Evolutionary conservation across 2,888 invertebrate species (phyloP), one percentile per base, ranked within the genome.

Genomic region (Brenthis hecate): DNA sequence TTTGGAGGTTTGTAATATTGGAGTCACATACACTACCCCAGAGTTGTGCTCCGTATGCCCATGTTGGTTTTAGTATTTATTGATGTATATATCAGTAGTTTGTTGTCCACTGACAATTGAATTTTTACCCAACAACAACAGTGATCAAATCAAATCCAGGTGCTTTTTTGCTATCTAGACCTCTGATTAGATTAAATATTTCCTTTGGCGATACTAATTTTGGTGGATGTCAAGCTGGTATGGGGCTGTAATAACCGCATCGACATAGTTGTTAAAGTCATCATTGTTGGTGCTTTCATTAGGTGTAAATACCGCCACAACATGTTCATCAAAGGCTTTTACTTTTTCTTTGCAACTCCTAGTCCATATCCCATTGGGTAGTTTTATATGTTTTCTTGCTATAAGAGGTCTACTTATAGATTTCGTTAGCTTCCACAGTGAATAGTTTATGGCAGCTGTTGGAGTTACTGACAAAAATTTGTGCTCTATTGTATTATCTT

Each of bases 361-460:
- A 6, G 57, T 51, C 51, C 65, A 56, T 8, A 1, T 36, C 16
- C 28, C 48, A 16, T 14, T 28, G 28, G 32, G 11, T 36, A 36
- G 3, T 36, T 48, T 36, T 23, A 56, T 47, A 8, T 36, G 61
- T 8, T n/a, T 50, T 32, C n/a, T 60, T 13, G 60, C 8, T 6
- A n/a, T 51, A 11, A 6, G 50, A n/a, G 68, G 68, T 8, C 53
- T 48, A n/a, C 69, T 66, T 6, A 68, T 6, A 32, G 63, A 65
- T 51, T 70, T 71, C 32, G 57, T 64, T 0, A 56, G 70, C 13
- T 70, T 71, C 74, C 73, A 74, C 13, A 73, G 56, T 0, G 71
- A 71, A 36, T 75, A 73, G 36, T 71, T 65, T 11, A 69, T 73
- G 2, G 36, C 48, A n/a, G 32, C 14, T 13, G 68, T 68, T 1